phyloP scores from a whole-genome alignment of 92 coral and sea anemone species.

The Phenganax stokvisi region DNA sequence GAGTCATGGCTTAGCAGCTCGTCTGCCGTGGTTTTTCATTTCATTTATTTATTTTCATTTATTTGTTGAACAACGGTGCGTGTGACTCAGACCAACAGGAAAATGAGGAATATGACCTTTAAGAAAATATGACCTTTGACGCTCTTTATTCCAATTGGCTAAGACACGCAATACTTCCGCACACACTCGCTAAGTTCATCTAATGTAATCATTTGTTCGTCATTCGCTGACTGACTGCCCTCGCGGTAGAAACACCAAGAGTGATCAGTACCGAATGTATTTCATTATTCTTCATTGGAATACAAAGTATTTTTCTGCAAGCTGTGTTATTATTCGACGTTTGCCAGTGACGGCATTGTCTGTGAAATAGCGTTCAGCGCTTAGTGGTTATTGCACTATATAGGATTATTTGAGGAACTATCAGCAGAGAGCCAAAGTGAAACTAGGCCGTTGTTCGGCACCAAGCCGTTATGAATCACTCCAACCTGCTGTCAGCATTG shows the following conservation, averaged over 20 bases:
- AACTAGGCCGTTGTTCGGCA: not conserved
- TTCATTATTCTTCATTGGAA: not conserved
- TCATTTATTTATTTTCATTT: not conserved
- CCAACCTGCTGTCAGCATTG: not conserved
- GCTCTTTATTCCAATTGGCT: conserved; percentile 13
- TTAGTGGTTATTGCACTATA: not conserved
- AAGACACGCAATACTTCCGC: conserved; percentile 8
- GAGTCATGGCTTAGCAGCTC: not conserved
- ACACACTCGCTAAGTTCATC: conserved; percentile 1
- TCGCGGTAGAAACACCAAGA: not conserved
- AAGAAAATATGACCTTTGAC: not conserved
- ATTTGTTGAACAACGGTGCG: not conserved
- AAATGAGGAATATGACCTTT: not conserved
- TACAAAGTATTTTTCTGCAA: conserved; percentile 7
- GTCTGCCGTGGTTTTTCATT: not conserved
- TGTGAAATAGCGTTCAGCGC: not conserved
- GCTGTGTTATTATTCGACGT: not conserved
- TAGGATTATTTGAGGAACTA: not conserved
- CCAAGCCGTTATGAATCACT: not conserved
- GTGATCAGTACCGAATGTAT: not conserved
- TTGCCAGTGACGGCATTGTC: not conserved
- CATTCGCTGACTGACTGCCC: conserved; percentile 25
- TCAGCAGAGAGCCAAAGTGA: not conserved
- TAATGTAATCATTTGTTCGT: not conserved
- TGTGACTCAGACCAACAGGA: not conserved